These are phyloP conservation scores for Cinara cedri DNA, from an alignment of 2,888 invertebrate genomes.

Conservation along the genomic window DNA sequence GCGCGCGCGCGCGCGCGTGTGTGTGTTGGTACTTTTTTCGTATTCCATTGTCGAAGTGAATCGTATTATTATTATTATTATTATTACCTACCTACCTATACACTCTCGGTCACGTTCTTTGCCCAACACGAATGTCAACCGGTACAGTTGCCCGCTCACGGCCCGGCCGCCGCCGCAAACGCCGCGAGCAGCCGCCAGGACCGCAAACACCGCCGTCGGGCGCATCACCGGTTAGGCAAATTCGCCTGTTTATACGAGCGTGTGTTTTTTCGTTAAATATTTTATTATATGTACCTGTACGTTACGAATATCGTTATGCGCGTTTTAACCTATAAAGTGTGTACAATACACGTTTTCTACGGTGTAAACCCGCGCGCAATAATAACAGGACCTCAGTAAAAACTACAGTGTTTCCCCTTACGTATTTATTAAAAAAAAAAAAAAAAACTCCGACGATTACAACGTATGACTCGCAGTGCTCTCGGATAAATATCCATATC, in stretches of 20 bases:
- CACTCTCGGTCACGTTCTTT: conserved; percentile 52
- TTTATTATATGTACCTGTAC: background rate
- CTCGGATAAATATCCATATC: too few species aligned
- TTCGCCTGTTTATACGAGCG: too few species aligned
- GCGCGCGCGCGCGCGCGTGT: background rate
- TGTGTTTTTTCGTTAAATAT: background rate
- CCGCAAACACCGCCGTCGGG: background rate
- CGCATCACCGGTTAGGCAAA: conserved; percentile 19
- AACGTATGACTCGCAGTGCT: too few species aligned
- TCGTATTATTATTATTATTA: conserved; percentile 3
- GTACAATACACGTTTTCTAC: too few species aligned
- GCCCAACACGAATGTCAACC: conserved; percentile 50
- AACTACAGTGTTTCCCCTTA: too few species aligned
- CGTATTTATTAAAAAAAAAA: too few species aligned
- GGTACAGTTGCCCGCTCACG: conserved; percentile 1
- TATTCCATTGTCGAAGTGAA: conserved; percentile 46
- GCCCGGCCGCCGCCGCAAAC: background rate
- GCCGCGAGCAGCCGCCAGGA: background rate
- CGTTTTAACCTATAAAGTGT: too few species aligned
- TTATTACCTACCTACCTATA: background rate
- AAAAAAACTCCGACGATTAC: too few species aligned
- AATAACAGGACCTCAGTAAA: too few species aligned
- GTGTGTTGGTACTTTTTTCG: background rate
- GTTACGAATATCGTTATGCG: conserved; percentile 20
- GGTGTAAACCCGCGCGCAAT: too few species aligned